These are phyloP conservation scores for Sebastes wilsoni DNA, from an alignment of 2,797 vertebrate species.

Conservation along the genomic window DNA sequence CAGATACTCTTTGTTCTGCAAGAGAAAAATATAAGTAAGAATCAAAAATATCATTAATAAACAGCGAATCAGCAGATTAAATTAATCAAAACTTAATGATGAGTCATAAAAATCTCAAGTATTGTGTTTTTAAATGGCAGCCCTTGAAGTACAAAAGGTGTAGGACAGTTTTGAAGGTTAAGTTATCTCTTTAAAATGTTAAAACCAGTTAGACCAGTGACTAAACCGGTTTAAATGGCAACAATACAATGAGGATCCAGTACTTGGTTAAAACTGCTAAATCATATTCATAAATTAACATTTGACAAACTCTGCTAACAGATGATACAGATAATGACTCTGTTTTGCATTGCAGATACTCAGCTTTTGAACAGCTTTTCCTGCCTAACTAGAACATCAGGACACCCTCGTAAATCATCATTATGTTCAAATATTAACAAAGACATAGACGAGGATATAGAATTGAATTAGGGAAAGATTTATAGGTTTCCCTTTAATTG, in stretches of 20 bases:
- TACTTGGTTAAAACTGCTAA: background rate
- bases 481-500: background rate
- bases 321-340: background rate
- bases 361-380: background rate
- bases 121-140: background rate
- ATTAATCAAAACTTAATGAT: background rate
- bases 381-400: background rate
- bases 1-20: conserved; percentile 96
- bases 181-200: too few species aligned
- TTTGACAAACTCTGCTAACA: background rate
- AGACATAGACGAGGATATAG: background rate
- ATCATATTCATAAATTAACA: background rate
- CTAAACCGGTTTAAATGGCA: background rate
- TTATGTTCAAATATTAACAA: background rate
- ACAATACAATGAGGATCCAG: background rate
- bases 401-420: background rate
- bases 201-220: background rate
- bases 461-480: background rate
- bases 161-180: background rate
- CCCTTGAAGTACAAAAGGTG: background rate
- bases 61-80: background rate
- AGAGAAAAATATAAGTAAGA: conserved; percentile 62
- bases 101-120: background rate
- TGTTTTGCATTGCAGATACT: background rate
- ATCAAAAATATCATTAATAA: background rate